Base-by-base conservation (phyloP, 2,888 invertebrate species). In the Nemurella pictetii region DNA sequence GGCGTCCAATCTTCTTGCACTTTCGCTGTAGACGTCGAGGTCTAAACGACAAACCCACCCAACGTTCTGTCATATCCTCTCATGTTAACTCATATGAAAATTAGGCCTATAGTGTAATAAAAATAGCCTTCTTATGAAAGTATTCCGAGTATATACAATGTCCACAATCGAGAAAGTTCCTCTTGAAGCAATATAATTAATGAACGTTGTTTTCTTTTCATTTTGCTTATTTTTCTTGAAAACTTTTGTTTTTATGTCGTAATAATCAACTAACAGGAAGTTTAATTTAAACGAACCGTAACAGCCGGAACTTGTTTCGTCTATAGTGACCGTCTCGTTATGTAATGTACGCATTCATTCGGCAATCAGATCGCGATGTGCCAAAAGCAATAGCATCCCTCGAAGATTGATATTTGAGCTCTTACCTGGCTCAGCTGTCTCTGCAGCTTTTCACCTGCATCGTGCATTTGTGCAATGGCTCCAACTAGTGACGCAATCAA, bases 101-200 rank as follows among this genome's bases (percentile, higher is more conserved):
- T 30, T 29, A 30, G 30, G 29, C 28, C 78, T 30, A 30, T n/a
- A 55, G 55, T 55, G 30, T 78, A 78, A 29, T 78, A 30, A 29
- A 30, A 78, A 78, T 78, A 78, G 30, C n/a, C 2, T 27, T 78
- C 3, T 78, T 30, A 78, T 78, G 78, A 78, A 78, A 78, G 78
- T 30, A 78, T 78, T 30, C 75, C 75, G 26, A 36, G 35, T 35
- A 30, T 72, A 29, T 72, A 82, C 82, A 82, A 82, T 82, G 82
- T 82, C 82, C 82, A 82, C 82, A 82, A 82, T n/a, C 82, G 82
- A 29, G 82, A 82, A 82, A 82, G 82, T 82, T 82, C 72, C 72
- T 82, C 82, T 36, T 72, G 72, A 55, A 82, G 82, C 82, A 82
- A 72, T 72, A 55, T 82, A 82, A 82, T 82, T 82, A 82, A 82